Evolutionary conservation across 92 coral and sea anemone species (phyloP).

Genomic region (Zoanthus sansibaricus): DNA sequence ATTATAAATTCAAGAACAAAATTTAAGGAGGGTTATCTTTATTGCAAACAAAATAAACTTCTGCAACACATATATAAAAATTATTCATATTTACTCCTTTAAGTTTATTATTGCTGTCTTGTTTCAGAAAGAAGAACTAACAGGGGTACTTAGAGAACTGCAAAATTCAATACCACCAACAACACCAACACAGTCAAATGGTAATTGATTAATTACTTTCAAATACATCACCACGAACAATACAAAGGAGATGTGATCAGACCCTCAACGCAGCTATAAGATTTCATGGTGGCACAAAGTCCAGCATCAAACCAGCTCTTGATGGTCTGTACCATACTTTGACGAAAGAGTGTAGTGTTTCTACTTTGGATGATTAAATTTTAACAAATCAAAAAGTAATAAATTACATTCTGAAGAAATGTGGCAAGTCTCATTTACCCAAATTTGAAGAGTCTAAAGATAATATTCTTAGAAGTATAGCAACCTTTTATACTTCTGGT

Average conservation of each 20-base stretch:
- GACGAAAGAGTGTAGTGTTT: slow-evolving; percentile 42
- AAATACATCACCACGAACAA: slow-evolving; percentile 26
- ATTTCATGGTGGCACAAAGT: slow-evolving; percentile 59
- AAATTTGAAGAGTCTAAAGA: background rate
- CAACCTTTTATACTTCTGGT: slow-evolving; percentile 48
- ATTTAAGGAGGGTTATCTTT: slow-evolving; percentile 28
- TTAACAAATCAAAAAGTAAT: slow-evolving; percentile 35
- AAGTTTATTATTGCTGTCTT: slow-evolving; percentile 23
- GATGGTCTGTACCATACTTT: slow-evolving; percentile 28
- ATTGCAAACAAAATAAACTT: slow-evolving; percentile 28
- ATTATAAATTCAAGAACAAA: slow-evolving; percentile 22
- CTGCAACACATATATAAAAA: slow-evolving; percentile 11
- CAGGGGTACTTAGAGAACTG: slow-evolving; percentile 31
- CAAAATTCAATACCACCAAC: slow-evolving; percentile 31
- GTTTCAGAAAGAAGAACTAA: slow-evolving; percentile 25
- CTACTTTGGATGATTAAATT: slow-evolving; percentile 41
- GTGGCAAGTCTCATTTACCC: background rate
- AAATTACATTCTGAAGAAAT: slow-evolving; percentile 9
- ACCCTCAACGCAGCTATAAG: slow-evolving; percentile 45
- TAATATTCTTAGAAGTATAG: slow-evolving; percentile 44
- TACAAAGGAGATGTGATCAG: slow-evolving; percentile 25
- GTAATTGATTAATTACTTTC: slow-evolving; percentile 29
- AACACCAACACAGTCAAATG: slow-evolving; percentile 26
- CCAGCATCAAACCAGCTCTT: slow-evolving; percentile 7
- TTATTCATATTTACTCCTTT: slow-evolving; percentile 19